Evolutionary conservation across 2,113 vertebrate genomes (phyloP), one percentile per base, ranked within the genome.

Genomic region (Barnardius zonarius): DNA sequence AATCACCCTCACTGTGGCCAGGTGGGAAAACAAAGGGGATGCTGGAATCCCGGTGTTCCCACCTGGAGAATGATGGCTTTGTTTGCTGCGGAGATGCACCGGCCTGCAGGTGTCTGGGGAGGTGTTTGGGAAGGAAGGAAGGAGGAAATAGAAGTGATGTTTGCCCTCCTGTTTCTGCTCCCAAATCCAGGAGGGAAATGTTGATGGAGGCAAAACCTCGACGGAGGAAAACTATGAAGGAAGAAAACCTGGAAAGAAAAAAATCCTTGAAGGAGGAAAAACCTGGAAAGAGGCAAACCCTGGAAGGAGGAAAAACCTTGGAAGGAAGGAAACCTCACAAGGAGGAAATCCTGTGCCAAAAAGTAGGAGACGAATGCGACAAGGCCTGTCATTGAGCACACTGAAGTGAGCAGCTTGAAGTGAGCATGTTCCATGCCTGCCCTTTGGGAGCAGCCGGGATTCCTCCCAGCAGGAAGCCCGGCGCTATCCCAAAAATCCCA

Each of bases 21-120:
- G 43, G 25, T 2, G 3, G 68, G 20, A 75, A 63, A 86, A 91
- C 62, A 72, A 89, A 83, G 35, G 49, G 28, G n/a, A 61, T 0
- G 25, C 63, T 14, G 6, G 5, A 16, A n/a, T 70, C 30, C 59
- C 25, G 1, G 3, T 6, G 52, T 33, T 86, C 59, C 84, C 31
- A 61, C 48, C 64, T 13, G 4, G 4, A 31, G 44, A 76, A 17
- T 2, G 30, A 28, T 12, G 7, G 64, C 12, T 23, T 28, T 20
- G 5, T 28, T 15, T 9, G 52, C 28, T n/a, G 35, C 7, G 0
- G 61, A 18, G 37, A 39, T 3, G 39, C 14, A 6, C 11, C 2
- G 4, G 57, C n/a, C 33, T 59, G 57, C 22, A 54, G 52, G 27
- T 52, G 51, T 52, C 3, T 28, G 27, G 51, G 27, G 27, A 59